A percentile compares a stretch with the other conserved stretches of the same genome.
Conservation (phyloP, 1,140 invertebrate species). For the Hyles euphorbiae region DNA sequence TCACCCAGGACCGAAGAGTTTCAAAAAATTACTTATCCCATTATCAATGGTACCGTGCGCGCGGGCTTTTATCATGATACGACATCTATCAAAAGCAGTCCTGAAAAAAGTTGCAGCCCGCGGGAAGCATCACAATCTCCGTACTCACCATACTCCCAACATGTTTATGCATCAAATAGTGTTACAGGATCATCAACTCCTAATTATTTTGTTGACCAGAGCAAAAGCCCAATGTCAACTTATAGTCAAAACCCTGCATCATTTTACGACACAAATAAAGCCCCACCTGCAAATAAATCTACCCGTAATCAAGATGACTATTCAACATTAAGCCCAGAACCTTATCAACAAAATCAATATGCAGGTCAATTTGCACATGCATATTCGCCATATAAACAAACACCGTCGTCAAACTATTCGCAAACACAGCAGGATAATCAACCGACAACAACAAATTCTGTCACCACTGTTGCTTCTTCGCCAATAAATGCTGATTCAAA, state of each 20-base stretch:
- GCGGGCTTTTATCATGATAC: slow-evolving; percentile 89
- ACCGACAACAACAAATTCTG: slow-evolving; percentile 22
- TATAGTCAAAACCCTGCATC: slow-evolving; percentile 67
- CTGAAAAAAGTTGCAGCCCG: slow-evolving; percentile 83
- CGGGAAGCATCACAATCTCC: slow-evolving; percentile 77
- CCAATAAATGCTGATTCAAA: slow-evolving; percentile 43
- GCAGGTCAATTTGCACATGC: slow-evolving; percentile 65
- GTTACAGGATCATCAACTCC: slow-evolving; percentile 56
- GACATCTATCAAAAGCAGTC: slow-evolving; percentile 82
- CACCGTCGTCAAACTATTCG: slow-evolving; percentile 47
- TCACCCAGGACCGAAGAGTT: slow-evolving; percentile 77
- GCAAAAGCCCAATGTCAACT: slow-evolving; percentile 63
- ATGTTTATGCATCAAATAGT: slow-evolving; percentile 77
- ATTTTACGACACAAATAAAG: slow-evolving; percentile 75
- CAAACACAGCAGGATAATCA: slow-evolving; percentile 52
- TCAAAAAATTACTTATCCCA: slow-evolving; percentile 79
- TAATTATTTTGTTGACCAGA: slow-evolving; percentile 63
- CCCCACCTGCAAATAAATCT: slow-evolving; percentile 52
- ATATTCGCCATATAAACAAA: slow-evolving; percentile 47
- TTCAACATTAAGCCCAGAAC: slow-evolving; percentile 47
- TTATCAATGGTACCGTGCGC: slow-evolving; percentile 83
- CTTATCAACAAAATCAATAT: slow-evolving; percentile 68
- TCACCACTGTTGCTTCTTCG: slow-evolving; percentile 22
- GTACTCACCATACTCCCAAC: slow-evolving; percentile 79
- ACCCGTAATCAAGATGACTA: slow-evolving; percentile 52